Evolutionary conservation across 2,888 invertebrate species (phyloP).

Genomic region (Andricus quercusramuli): DNA sequence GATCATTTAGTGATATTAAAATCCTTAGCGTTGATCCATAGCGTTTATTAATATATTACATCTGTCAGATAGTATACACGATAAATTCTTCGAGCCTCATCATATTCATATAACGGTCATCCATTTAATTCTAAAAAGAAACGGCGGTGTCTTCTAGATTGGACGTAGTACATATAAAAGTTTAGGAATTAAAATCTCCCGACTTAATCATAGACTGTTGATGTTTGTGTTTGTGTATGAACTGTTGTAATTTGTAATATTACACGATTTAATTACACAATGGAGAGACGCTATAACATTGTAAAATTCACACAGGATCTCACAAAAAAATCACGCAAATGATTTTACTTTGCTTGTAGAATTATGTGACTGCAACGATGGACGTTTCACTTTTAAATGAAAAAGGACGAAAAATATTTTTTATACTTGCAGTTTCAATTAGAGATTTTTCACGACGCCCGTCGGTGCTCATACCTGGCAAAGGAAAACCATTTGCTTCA

Average conservation of each 20-base stretch:
- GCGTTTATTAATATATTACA: constrained; percentile 54
- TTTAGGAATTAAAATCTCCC: constrained; percentile 22
- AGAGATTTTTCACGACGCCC: background rate
- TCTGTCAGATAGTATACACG: constrained; percentile 46
- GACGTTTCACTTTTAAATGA: background rate
- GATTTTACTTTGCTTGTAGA: constrained; percentile 22
- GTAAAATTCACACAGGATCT: constrained; percentile 25
- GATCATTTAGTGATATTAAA: constrained; percentile 20
- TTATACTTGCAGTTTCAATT: background rate
- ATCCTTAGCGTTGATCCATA: constrained; percentile 38
- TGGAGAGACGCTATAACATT: constrained; percentile 21
- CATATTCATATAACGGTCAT: constrained; percentile 8
- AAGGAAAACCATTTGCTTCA: constrained; percentile 20
- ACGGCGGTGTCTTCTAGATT: constrained; percentile 18
- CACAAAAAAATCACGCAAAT: constrained; percentile 12
- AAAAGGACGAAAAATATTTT: background rate
- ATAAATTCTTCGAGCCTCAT: constrained; percentile 25
- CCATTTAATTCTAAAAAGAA: constrained; percentile 20
- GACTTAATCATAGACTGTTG: constrained; percentile 18
- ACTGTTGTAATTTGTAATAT: background rate
- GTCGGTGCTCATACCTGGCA: background rate
- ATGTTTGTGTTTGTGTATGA: constrained; percentile 29
- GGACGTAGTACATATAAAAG: constrained; percentile 32
- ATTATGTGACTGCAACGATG: background rate
- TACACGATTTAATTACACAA: constrained; percentile 21